Conservation (phyloP, 2,888 invertebrate species). For the Dioctria linearis region DNA sequence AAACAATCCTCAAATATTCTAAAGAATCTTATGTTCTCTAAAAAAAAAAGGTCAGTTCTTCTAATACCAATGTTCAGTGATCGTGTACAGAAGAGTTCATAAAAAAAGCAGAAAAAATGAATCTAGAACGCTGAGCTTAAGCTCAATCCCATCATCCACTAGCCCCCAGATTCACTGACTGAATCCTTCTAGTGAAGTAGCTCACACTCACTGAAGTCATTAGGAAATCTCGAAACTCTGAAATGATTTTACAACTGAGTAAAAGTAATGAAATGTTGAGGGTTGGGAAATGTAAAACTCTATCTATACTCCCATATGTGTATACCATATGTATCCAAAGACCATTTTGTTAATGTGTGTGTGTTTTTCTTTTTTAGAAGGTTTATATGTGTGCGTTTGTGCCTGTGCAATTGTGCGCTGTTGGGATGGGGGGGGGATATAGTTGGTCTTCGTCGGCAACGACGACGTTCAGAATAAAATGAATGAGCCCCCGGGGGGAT, state of each 20-base stretch:
- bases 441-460: slow-evolving; percentile 4
- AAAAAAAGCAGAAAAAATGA: too few relatives aligned
- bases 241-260: slow-evolving; percentile 30
- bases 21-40: too few relatives aligned
- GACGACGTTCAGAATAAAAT: not conserved
- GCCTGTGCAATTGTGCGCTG: slow-evolving; percentile 16
- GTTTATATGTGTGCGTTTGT: slow-evolving; percentile 1
- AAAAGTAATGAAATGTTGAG: slow-evolving; percentile 29
- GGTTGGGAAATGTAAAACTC: slow-evolving; percentile 32
- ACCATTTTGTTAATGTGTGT: not conserved
- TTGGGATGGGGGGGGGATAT: not conserved
- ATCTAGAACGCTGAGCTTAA: too few relatives aligned
- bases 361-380: not conserved
- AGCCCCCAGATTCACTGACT: too few relatives aligned
- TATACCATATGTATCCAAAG: not conserved
- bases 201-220: slow-evolving; percentile 4
- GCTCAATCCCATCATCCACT: too few relatives aligned
- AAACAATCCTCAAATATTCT: too few relatives aligned
- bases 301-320: not conserved
- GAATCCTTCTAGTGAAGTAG: not conserved
- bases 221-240: slow-evolving; percentile 30
- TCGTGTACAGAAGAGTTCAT: too few relatives aligned
- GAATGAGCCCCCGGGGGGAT: not conserved
- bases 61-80: too few relatives aligned
- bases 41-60: too few relatives aligned